These are phyloP conservation scores for Nymphalis c-album DNA, from an alignment of 2,888 invertebrate genomes.

Conservation along the genomic window DNA sequence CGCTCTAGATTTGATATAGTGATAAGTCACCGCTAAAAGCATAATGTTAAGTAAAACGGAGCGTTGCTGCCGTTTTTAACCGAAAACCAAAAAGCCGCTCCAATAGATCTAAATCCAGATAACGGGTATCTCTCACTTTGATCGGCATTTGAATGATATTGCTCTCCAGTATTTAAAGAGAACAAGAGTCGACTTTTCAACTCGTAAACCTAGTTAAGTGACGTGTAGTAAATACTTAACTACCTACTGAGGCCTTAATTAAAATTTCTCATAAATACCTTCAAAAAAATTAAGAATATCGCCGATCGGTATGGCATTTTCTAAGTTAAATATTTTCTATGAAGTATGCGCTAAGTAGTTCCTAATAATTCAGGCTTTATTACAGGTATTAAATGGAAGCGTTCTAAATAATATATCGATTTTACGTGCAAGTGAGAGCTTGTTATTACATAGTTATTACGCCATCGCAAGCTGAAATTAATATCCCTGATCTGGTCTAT, in stretches of 20 bases:
- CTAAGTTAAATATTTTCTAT: slow-evolving; percentile 40
- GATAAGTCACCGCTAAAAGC: slow-evolving; percentile 74
- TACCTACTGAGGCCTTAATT: slow-evolving; percentile 53
- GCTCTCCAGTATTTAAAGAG: slow-evolving; percentile 51
- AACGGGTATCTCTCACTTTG: slow-evolving; percentile 60
- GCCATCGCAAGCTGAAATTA: slow-evolving; percentile 15
- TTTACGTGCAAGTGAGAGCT: slow-evolving; percentile 17
- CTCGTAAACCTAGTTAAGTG: slow-evolving; percentile 46
- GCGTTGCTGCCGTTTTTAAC: slow-evolving; percentile 59
- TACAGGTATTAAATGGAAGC: slow-evolving; percentile 23
- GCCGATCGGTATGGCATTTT: slow-evolving; percentile 43
- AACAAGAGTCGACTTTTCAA: slow-evolving; percentile 61
- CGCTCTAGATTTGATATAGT: slow-evolving; percentile 67
- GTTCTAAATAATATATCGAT: slow-evolving; percentile 17
- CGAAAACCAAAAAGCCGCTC: slow-evolving; percentile 55
- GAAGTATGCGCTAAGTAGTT: slow-evolving; percentile 29
- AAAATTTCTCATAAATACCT: slow-evolving; percentile 48
- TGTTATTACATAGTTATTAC: slow-evolving; percentile 17
- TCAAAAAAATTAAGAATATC: slow-evolving; percentile 38
- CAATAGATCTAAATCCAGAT: slow-evolving; percentile 64
- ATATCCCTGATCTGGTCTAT: slow-evolving; percentile 14
- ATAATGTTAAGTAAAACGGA: slow-evolving; percentile 64
- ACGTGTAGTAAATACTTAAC: slow-evolving; percentile 47
- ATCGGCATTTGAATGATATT: slow-evolving; percentile 65
- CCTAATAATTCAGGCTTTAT: slow-evolving; percentile 24